Conservation (phyloP, 2,888 invertebrate genomes). For the Eulithis testata region DNA sequence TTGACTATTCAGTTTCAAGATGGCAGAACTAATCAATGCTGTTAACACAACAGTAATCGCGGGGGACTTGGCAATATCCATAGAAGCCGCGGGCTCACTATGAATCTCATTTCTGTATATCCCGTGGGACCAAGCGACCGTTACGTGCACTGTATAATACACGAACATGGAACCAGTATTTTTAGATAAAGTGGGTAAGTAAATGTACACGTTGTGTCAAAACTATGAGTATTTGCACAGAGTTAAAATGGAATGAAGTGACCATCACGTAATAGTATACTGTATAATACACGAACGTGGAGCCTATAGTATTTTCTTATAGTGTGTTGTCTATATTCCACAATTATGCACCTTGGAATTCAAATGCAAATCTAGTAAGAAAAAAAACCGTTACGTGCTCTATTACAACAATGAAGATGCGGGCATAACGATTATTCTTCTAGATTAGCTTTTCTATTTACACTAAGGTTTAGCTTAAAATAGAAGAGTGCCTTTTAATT, state of each 20-base stretch:
- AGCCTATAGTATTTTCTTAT: too few relatives aligned
- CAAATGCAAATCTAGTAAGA: too few relatives aligned
- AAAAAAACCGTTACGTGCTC: too few relatives aligned
- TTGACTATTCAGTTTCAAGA: not conserved
- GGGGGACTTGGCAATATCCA: slow-evolving; percentile 27
- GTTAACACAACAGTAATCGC: slow-evolving; percentile 29
- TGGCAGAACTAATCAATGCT: slow-evolving; percentile 26
- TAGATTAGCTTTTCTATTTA: too few relatives aligned
- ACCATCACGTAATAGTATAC: too few relatives aligned
- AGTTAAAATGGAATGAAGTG: not conserved
- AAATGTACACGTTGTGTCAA: not conserved
- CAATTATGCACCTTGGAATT: too few relatives aligned
- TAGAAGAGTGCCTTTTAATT: too few relatives aligned
- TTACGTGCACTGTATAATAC: slow-evolving; percentile 41
- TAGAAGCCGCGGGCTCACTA: slow-evolving; percentile 36
- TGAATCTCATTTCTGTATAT: slow-evolving; percentile 44
- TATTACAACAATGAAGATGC: too few relatives aligned
- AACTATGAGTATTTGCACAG: slow-evolving; percentile 5
- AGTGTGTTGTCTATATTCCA: too few relatives aligned
- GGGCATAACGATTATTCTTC: too few relatives aligned
- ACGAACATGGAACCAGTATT: not conserved
- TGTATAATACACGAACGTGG: too few relatives aligned
- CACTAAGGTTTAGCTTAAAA: too few relatives aligned
- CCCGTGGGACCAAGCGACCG: slow-evolving; percentile 39
- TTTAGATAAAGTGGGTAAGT: not conserved